Percentiles rank a stretch among this genome's conserved stretches.
These are phyloP conservation scores for Misgurnus anguillicaudatus DNA, from an alignment of 2,113 vertebrate genomes.

Conservation along the genomic window DNA sequence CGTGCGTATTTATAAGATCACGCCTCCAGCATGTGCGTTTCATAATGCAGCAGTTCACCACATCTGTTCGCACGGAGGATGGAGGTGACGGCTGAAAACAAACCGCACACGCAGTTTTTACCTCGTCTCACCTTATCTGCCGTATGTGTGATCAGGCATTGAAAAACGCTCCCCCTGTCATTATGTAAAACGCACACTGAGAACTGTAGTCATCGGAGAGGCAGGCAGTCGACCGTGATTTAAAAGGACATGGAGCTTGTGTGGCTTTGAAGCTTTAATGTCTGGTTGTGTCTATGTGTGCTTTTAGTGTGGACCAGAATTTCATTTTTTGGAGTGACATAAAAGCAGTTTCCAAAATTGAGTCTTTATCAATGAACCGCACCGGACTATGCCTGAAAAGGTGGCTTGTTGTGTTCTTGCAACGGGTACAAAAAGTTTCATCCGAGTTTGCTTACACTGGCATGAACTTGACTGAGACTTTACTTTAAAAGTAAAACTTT, in stretches of 20 bases:
- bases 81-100: not conserved
- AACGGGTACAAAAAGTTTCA: too few species aligned
- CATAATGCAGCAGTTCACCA: constrained; percentile 7
- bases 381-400: too few species aligned
- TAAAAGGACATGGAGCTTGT: not conserved
- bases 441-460: too few species aligned
- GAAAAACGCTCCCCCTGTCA: not conserved
- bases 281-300: not conserved
- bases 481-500: too few species aligned
- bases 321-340: too few species aligned
- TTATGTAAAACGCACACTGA: not conserved
- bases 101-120: not conserved
- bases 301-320: too few species aligned
- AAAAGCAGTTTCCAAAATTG: too few species aligned
- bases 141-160: not conserved
- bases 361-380: too few species aligned
- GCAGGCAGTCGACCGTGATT: not conserved
- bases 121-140: not conserved
- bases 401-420: too few species aligned
- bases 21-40: not conserved
- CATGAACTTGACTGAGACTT: too few species aligned
- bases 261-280: not conserved
- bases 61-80: not conserved
- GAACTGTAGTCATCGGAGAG: not conserved
- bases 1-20: constrained; percentile 4